phyloP scores from a whole-genome alignment of 2,888 invertebrate genomes.

The Thereva unica region DNA sequence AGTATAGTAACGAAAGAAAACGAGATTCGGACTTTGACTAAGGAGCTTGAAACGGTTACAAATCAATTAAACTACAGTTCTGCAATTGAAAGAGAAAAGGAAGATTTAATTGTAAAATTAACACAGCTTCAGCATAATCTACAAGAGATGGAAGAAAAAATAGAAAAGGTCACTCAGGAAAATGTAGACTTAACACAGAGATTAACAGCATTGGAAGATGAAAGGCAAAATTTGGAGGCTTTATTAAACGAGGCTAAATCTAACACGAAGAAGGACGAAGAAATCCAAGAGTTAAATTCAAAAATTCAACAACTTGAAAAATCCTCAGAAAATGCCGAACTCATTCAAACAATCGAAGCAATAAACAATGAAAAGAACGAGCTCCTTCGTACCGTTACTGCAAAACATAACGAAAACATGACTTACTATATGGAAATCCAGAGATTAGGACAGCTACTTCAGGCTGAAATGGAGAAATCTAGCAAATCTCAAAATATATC shows the following conservation, averaged over 20 bases:
- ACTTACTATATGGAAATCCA: constrained; percentile 86
- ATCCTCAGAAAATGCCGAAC: constrained; percentile 36
- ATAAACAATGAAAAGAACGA: constrained; percentile 68
- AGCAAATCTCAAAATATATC: constrained; percentile 44
- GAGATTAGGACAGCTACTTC: constrained; percentile 67
- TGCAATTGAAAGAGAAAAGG: constrained; percentile 40
- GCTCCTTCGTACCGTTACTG: constrained; percentile 71
- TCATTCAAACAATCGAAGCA: constrained; percentile 48
- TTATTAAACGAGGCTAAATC: neutral
- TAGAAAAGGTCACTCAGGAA: constrained; percentile 19
- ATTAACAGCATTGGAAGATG: constrained; percentile 32
- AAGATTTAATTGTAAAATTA: constrained; percentile 36
- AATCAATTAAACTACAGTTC: neutral
- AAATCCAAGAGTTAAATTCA: constrained; percentile 28
- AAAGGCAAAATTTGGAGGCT: constrained; percentile 3
- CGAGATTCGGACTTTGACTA: constrained; percentile 40
- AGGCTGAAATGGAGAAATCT: constrained; percentile 60
- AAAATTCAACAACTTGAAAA: constrained; percentile 39
- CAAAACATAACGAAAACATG: constrained; percentile 83
- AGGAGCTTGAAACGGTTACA: constrained; percentile 25
- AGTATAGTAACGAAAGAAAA: constrained; percentile 42
- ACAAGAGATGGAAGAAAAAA: constrained; percentile 42
- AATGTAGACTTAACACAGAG: neutral
- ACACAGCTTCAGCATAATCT: constrained; percentile 42
- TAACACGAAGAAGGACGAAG: constrained; percentile 23